Evolutionary conservation across 2,888 invertebrate species (phyloP).

Genomic region (Hemaris fuciformis): DNA sequence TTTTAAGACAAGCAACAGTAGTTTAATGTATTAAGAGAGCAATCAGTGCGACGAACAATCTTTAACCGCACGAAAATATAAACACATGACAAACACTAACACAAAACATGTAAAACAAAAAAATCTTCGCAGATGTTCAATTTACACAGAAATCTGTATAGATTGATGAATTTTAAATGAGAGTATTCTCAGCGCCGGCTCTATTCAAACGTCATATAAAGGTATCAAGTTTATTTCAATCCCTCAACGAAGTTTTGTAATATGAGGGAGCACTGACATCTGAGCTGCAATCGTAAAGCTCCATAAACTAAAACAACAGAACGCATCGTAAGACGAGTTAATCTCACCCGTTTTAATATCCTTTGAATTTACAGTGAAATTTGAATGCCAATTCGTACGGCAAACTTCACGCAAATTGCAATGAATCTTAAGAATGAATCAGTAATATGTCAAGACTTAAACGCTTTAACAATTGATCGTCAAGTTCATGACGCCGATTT

Average conservation of each 20-base stretch:
- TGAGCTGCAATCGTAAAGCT: neutral
- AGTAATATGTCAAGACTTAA: conserved; percentile 9
- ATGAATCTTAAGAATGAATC: conserved; percentile 12
- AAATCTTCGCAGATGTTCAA: no score
- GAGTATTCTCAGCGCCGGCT: no score
- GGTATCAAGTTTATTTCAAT: no score
- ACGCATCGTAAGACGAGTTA: neutral
- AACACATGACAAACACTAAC: no score
- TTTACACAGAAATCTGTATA: no score
- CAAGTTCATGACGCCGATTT: conserved; percentile 8
- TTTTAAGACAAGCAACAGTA: no score
- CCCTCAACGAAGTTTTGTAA: neutral
- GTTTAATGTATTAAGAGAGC: no score
- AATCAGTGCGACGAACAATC: no score
- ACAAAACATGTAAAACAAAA: no score
- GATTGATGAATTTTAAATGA: no score
- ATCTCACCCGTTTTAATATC: neutral
- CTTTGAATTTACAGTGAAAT: neutral
- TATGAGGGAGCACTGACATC: neutral
- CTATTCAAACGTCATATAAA: no score
- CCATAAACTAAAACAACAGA: neutral
- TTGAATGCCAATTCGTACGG: neutral
- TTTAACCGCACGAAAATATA: no score
- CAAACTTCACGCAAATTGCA: neutral
- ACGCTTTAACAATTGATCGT: conserved; percentile 16